phyloP scores from a whole-genome alignment of 2,113 vertebrate species.

The Pardalotus punctatus region DNA sequence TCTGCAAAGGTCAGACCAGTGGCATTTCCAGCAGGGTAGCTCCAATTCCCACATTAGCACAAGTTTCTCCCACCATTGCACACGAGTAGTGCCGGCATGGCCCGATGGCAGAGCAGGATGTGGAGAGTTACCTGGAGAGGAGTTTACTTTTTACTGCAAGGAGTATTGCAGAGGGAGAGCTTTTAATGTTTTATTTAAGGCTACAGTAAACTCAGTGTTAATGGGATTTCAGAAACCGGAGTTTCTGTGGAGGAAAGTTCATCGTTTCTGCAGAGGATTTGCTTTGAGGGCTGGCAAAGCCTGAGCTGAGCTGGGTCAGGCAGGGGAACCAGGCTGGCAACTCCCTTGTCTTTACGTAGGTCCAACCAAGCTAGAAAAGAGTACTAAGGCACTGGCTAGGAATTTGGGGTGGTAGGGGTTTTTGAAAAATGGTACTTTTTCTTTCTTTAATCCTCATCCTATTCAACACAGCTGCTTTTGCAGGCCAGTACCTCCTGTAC shows the following conservation, averaged over 20 bases:
- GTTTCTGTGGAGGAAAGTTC: not conserved
- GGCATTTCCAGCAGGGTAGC: not conserved
- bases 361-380: not conserved
- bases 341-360: not conserved
- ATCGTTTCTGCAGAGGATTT: not conserved
- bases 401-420: not conserved
- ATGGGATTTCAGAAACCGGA: not conserved
- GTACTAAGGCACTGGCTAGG: not conserved
- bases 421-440: not conserved
- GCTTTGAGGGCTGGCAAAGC: not conserved
- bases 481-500: not conserved
- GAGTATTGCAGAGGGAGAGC: not conserved
- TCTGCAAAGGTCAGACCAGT: not conserved
- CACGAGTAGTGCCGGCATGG: fast-evolving
- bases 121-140: not conserved
- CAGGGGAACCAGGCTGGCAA: not conserved
- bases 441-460: not conserved
- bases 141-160: not conserved
- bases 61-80: not conserved
- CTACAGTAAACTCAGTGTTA: not conserved
- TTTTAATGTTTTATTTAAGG: not conserved
- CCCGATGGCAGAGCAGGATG: not conserved
- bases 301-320: too few species aligned
- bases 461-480: not conserved
- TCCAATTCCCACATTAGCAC: not conserved